Evolutionary conservation across 2,113 vertebrate species (phyloP), one percentile per base, ranked within the genome.

Genomic region (Eudorcas thomsonii): DNA sequence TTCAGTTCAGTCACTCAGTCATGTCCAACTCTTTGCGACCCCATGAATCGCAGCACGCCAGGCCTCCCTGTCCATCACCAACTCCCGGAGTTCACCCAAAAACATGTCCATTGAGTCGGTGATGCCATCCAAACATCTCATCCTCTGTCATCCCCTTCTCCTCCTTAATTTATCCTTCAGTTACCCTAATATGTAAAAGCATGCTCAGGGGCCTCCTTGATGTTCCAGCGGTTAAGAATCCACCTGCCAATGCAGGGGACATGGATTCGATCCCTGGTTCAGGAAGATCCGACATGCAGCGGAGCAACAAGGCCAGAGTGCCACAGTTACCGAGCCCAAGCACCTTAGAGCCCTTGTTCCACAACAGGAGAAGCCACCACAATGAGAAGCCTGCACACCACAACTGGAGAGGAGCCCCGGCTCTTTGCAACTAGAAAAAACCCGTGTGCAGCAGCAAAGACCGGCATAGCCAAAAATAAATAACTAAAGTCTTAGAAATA

Each of bases 1-100:
- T 95, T 30, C n/a, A 50, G 45, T 94, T 26, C n/a, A 71, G 19
- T 71, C 2, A 12, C n/a, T 71, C n/a, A 39, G n/a, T 39, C n/a
- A 3, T 21, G 67, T 71, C n/a, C 19, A 12, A 3, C 67, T 71
- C 67, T 36, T 71, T 71, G 67, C 2, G 0, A 71, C 19, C n/a
- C n/a, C 67, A 12, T 39, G n/a, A 71, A 39, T 5, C 1, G 0
- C 67, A 12, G n/a, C n/a, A 71, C 2, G 1, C n/a, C 67, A 71
- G 10, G n/a, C 67, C n/a, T 39, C n/a, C 64, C 64, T 36, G n/a
- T 71, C 64, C n/a, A 71, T 36, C n/a, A 36, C 64, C n/a, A 36
- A 23, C 19, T 71, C 64, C n/a, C 1, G 0, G n/a, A 71, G 19
- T 39, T 21, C 19, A 71, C 67, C 1, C n/a, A 12, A 3, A 71